Evolutionary conservation across 2,797 vertebrate species (phyloP).

Genomic region (Poeciliopsis gracilis): DNA sequence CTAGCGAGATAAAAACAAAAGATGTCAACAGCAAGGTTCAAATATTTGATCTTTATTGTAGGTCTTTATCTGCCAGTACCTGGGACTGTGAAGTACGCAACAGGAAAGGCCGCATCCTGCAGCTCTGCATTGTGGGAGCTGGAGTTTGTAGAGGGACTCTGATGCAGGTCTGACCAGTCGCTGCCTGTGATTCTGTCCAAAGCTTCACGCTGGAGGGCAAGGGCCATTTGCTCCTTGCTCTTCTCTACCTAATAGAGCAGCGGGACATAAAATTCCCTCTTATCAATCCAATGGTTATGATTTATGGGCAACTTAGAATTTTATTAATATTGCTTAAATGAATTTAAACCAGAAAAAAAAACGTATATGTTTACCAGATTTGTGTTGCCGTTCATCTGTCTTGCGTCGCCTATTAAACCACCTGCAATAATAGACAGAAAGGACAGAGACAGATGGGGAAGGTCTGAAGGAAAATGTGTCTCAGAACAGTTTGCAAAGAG

Average conservation of each 20-base stretch:
- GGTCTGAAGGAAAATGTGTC: background rate
- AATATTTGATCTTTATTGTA: background rate
- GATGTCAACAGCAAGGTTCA: background rate
- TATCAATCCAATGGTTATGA: background rate
- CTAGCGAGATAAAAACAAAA: background rate
- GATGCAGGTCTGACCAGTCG: conserved; percentile 52
- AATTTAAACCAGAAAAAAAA: background rate
- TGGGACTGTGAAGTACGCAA: conserved; percentile 57
- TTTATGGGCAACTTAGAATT: background rate
- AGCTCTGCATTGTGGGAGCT: conserved; percentile 64
- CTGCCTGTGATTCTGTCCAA: conserved; percentile 52
- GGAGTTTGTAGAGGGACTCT: conserved; percentile 54
- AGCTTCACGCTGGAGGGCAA: conserved; percentile 64
- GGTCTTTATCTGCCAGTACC: conserved; percentile 44
- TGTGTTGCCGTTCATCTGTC: conserved; percentile 63
- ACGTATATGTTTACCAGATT: conserved; percentile 48
- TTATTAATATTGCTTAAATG: background rate
- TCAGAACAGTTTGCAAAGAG: conserved; percentile 24
- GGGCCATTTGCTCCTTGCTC: conserved; percentile 72
- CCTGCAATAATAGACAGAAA: conserved; percentile 34
- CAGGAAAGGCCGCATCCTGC: conserved; percentile 55
- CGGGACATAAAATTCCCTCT: background rate
- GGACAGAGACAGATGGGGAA: conserved; percentile 23
- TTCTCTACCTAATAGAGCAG: conserved; percentile 63
- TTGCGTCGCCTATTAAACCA: conserved; percentile 50